Base-by-base conservation (phyloP, 1,140 invertebrate species). In the Trichonephila inaurata region DNA sequence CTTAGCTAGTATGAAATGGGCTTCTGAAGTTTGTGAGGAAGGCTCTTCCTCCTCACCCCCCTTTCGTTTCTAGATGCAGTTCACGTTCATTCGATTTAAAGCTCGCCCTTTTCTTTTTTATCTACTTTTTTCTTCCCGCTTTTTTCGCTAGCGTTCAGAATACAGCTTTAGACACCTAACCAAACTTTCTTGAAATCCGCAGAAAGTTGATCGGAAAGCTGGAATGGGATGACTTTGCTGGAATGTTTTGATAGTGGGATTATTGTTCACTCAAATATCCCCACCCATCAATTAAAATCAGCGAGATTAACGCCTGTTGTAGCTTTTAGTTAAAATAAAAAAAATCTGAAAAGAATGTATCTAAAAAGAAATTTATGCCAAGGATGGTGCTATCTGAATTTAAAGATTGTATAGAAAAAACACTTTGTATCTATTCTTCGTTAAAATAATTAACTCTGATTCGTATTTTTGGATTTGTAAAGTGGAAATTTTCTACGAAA, bases 71-170 rank as follows among this genome's bases (percentile, higher is more conserved):
- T 51, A 51, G 24, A 77, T 77, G 72, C 72, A 77, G 72, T 77
- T 77, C 72, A 77, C 72, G 72, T 77, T 77, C 72, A 77, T 77
- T 77, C 72, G 72, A 77, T 77, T 77, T 77, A 40, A 77, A 77
- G n/a, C 66, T 69, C 66, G 66, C 66, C 66, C 24, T 69, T 18
- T 77, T 6, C 33, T 77, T 77, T 40, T 77, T 28, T 77, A 33
- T 40, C 28, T 16, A 24, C 18, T 33, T 77, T 77, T 77, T 77
- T 10, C 16, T 77, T 77, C 28, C 4, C 72, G 4, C 69, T 77
- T 16, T 40, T 77, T 77, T 77, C 16, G 7, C 14, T 40, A 19
- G 14, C 16, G 72, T 33, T 33, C 72, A 33, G 33, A 77, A 77
- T 77, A 33, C 18, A 77, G 33, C 72, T 40, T 77, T 8, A 28